These are phyloP conservation scores for Elaphurus davidianus DNA, from an alignment of 2,113 vertebrate species.

Conservation along the genomic window DNA sequence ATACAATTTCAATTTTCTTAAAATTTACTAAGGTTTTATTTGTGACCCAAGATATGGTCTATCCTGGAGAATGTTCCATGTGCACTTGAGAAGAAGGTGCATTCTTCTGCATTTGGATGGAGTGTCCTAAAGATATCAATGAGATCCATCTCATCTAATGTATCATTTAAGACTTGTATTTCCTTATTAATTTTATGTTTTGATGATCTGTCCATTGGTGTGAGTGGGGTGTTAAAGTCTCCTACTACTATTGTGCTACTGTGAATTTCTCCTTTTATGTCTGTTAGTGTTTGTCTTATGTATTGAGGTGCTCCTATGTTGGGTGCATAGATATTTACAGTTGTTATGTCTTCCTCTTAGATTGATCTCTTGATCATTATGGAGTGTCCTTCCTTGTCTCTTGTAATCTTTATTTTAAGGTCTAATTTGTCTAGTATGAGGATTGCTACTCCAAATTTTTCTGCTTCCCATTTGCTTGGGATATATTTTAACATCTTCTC, in stretches of 20 bases:
- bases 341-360: background rate
- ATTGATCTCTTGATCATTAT: background rate
- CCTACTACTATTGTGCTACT: background rate
- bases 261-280: background rate
- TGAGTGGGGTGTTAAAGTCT: background rate
- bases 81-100: background rate
- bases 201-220: background rate
- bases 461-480: background rate
- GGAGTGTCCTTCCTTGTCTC: background rate
- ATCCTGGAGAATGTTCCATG: background rate
- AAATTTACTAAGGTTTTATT: background rate
- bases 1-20: background rate
- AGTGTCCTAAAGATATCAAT: background rate
- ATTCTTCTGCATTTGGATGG: background rate
- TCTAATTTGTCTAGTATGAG: background rate
- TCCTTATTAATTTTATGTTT: background rate
- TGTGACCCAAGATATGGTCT: background rate
- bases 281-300: background rate
- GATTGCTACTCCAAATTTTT: background rate
- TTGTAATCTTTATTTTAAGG: background rate
- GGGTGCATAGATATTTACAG: background rate
- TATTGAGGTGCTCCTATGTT: background rate
- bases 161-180: background rate
- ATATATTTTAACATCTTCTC: background rate
- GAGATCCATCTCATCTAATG: background rate